These are phyloP conservation scores for Drosophila neonasuta DNA, from an alignment of 2,888 invertebrate species.

Conservation along the genomic window DNA sequence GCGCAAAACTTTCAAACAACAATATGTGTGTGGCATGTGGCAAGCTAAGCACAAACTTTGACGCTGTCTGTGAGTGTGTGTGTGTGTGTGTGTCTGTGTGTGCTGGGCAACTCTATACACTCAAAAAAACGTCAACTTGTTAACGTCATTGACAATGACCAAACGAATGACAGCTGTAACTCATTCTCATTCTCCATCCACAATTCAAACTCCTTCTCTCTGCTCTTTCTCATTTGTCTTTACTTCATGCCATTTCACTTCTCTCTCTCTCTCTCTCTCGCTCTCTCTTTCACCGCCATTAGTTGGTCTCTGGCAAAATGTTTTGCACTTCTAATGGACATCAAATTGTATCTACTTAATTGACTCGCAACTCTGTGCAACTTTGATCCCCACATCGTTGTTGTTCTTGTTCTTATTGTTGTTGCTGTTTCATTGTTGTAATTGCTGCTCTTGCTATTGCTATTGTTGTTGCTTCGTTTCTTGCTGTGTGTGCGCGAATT, in stretches of 20 bases:
- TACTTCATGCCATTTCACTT: too few relatives aligned
- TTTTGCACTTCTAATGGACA: slow-evolving; percentile 14
- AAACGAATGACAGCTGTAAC: slow-evolving; percentile 21
- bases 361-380: slow-evolving; percentile 23
- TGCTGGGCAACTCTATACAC: slow-evolving; percentile 4
- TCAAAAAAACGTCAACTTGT: slow-evolving; percentile 24
- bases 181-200: background rate
- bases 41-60: slow-evolving; percentile 60
- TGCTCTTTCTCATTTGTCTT: background rate
- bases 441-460: background rate
- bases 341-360: slow-evolving; percentile 26
- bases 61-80: background rate
- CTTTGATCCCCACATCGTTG: slow-evolving; percentile 3
- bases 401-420: slow-evolving; percentile 4
- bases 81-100: background rate
- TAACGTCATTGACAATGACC: slow-evolving; percentile 27
- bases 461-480: slow-evolving; percentile 4
- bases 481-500: slow-evolving; percentile 19
- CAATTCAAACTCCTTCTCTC: background rate
- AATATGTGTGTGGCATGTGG: slow-evolving; percentile 47
- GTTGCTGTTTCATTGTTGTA: background rate
- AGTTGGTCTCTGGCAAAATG: background rate
- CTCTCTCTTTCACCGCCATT: background rate
- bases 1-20: slow-evolving; percentile 50
- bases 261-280: too few relatives aligned